phyloP scores from a whole-genome alignment of 1,140 invertebrate genomes.

The Scaptomyza pallida region DNA sequence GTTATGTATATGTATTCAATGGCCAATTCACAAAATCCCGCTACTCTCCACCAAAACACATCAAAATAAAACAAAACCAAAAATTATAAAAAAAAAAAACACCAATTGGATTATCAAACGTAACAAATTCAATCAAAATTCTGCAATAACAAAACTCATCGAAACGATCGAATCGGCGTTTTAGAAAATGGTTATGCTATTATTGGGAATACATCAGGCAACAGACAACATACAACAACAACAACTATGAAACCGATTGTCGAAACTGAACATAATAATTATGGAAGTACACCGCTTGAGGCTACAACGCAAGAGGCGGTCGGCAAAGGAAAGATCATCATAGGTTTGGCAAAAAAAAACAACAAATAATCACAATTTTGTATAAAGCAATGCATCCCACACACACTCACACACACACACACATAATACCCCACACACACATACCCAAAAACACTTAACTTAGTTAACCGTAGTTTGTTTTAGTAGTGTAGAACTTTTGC shows the following conservation, averaged over 20 bases:
- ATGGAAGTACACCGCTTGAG: slow-evolving; percentile 61
- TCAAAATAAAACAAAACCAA: slow-evolving; percentile 8
- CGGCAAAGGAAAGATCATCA: slow-evolving; percentile 83
- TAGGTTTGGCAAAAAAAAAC: slow-evolving; percentile 80
- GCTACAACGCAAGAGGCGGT: slow-evolving; percentile 48
- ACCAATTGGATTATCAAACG: slow-evolving; percentile 43
- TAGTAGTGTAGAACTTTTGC: slow-evolving; percentile 28
- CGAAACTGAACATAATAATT: slow-evolving; percentile 74
- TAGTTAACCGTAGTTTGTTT: slow-evolving; percentile 11
- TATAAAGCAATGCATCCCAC: slow-evolving; percentile 65
- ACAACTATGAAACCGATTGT: slow-evolving; percentile 70
- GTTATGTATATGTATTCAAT: slow-evolving; percentile 45
- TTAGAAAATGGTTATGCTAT: slow-evolving; percentile 54
- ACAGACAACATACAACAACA: slow-evolving; percentile 64
- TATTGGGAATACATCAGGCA: slow-evolving; percentile 43
- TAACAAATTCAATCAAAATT: slow-evolving; percentile 46
- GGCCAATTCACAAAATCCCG: slow-evolving; percentile 50
- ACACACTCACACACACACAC: slow-evolving; percentile 22
- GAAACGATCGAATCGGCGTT: slow-evolving; percentile 31
- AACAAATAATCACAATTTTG: slow-evolving; percentile 65
- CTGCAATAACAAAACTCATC: slow-evolving; percentile 31
- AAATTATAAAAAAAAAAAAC: not conserved
- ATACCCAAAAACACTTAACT: slow-evolving; percentile 11
- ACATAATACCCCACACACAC: slow-evolving; percentile 19
- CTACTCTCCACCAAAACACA: slow-evolving; percentile 26